Percentiles rank a stretch among this genome's conserved stretches.
Conservation (phyloP, 2,888 invertebrate genomes). For the Deilephila porcellus region DNA sequence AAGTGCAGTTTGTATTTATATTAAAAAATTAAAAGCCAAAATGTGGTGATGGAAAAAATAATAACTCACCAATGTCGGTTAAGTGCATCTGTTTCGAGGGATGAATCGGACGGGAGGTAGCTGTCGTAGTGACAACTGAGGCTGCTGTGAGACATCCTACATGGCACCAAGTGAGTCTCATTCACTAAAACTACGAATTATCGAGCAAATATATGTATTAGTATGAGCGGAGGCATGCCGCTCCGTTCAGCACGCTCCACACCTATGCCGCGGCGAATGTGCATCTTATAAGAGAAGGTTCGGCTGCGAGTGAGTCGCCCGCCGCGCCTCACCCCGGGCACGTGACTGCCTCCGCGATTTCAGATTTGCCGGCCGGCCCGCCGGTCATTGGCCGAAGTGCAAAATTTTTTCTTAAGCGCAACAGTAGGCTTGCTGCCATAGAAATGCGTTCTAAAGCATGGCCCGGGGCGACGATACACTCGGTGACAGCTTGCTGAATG, state of each 20-base stretch:
- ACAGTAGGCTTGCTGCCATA: slow-evolving; percentile 69
- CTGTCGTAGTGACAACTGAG: slow-evolving; percentile 81
- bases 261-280: slow-evolving; percentile 80
- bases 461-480: slow-evolving; percentile 60
- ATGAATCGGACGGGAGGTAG: slow-evolving; percentile 80
- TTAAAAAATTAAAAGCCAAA: not conserved
- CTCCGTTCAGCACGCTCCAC: slow-evolving; percentile 75
- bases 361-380: slow-evolving; percentile 76
- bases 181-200: slow-evolving; percentile 66
- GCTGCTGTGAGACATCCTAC: slow-evolving; percentile 84
- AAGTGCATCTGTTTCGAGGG: slow-evolving; percentile 81
- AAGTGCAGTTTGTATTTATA: not conserved
- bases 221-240: slow-evolving; percentile 75
- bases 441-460: slow-evolving; percentile 66
- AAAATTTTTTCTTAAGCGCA: slow-evolving; percentile 66
- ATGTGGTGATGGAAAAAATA: slow-evolving; percentile 30
- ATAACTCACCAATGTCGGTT: slow-evolving; percentile 80
- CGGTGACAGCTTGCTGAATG: slow-evolving; percentile 63
- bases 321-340: slow-evolving; percentile 84
- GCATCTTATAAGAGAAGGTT: slow-evolving; percentile 83
- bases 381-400: slow-evolving; percentile 80
- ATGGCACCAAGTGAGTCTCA: slow-evolving; percentile 76
- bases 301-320: slow-evolving; percentile 76
- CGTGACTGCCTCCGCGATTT: slow-evolving; percentile 79
- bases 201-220: slow-evolving; percentile 59